Base-by-base conservation (phyloP, 2,888 invertebrate species). In the Reticulitermes lucifugus region DNA sequence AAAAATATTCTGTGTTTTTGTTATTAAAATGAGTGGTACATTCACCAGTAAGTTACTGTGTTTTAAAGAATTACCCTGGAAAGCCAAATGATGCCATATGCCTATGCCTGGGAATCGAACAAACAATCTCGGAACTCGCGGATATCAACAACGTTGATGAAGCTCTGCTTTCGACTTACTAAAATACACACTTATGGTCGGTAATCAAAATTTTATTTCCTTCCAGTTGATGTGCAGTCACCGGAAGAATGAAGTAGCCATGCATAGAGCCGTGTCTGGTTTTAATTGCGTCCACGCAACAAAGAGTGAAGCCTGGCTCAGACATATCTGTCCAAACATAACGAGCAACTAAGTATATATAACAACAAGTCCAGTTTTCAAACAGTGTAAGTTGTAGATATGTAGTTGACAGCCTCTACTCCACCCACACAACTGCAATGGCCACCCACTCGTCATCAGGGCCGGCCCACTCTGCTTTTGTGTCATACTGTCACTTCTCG, bases 381-480 rank as follows among this genome's bases (percentile, higher is more conserved):
- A 81, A 65, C 81, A 77, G 77, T 81, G 70, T 65, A 81, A 81
- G 55, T 81, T 81, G 81, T 43, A 70, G 81, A 81, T 81, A 81
- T 81, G 81, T 43, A 43, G 81, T 35, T 81, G 81, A 81, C 81
- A 81, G 81, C 70, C n/a, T 21, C 25, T 25, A 43, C 65, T 12
- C n/a, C 81, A 46, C 46, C 12, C 46, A 46, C 46, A 46, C 46
- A 9, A 46, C 46, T 12, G 46, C 12, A 46, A 46, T 46, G 29
- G 21, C 55, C 43, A 21, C 43, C 21, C 80, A 6, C 80, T 7
- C 10, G 12, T 25, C 70, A 70, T 70, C 70, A 18, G 55, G 12
- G 1, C 29, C 70, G 10, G 7, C 35, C 77, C 77, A n/a, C 46
- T 46, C 46, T 46, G 35, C 41, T 77, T 73, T 73, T 51, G 43